Conservation (phyloP, 2,113 vertebrate genomes). For the Pterocles orientalis region DNA sequence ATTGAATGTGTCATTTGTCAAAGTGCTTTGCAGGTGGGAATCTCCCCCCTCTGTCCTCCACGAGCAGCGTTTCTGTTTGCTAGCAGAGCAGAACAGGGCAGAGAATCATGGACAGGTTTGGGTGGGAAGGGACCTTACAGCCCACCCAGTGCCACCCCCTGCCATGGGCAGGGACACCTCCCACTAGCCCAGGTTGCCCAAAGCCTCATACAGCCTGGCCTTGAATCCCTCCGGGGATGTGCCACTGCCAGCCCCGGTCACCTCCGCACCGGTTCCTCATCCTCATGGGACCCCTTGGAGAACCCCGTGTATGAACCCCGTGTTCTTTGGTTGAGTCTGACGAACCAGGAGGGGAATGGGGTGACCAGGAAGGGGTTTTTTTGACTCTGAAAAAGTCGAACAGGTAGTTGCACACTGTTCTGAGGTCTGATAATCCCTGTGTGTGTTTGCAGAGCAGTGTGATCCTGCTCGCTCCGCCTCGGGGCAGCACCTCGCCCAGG, state of each 20-base stretch:
- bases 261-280: rapidly evolving
- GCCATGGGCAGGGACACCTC: too few species aligned
- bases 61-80: neutral
- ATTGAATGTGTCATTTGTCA: too few species aligned
- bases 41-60: neutral
- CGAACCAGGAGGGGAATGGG: rapidly evolving
- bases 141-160: too few species aligned
- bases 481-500: neutral
- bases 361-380: neutral
- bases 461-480: neutral
- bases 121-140: too few species aligned
- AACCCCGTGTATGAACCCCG: rapidly evolving
- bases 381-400: neutral
- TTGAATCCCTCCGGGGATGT: too few species aligned
- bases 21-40: too few species aligned
- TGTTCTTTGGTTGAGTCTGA: neutral
- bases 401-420: neutral
- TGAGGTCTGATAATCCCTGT: neutral
- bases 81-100: neutral
- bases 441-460: neutral
- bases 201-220: too few species aligned
- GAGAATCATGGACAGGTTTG: too few species aligned
- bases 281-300: neutral
- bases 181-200: too few species aligned
- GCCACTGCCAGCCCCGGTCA: neutral